Base-by-base conservation (phyloP, 2,888 invertebrate genomes). In the Drosophila siamana region DNA sequence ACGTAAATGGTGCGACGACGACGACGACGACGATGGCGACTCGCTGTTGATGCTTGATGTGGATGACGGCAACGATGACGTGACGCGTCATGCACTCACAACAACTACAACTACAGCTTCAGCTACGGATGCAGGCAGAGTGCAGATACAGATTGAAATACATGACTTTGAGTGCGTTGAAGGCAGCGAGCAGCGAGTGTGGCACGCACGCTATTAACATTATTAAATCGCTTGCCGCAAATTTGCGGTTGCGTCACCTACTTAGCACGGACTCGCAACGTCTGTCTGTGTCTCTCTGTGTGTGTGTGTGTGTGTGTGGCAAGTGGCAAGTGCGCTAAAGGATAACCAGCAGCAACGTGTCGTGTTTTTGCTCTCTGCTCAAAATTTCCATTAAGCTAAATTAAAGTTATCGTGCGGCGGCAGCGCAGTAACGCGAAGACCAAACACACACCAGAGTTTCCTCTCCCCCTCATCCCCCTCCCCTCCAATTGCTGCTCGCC, bases 221-320 rank as follows among this genome's bases (percentile, higher is more conserved):
- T 88, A 85, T 85, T 89, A 89, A 84, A 86, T 81, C 76, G 80
- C 69, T 64, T 71, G 86, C 84, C 84, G 72, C 88, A 86, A 89
- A 86, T 84, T 86, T 88, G 87, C 86, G 88, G 89, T 87, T 87
- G 89, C 89, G 87, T 87, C 87, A 87, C 86, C 89, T 88, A 86
- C 84, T 85, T 86, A 88, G 69, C 72, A 70, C 56, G 51, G 66
- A 64, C 76, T 59, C 51, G 59, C 44, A n/a, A n/a, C n/a, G n/a
- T n/a, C n/a, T n/a, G n/a, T 16, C 33, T 36, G 43, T 38, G 43
- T 44, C 40, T 24, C 46, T 1, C 5, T 38, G 22, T 24, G 19
- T 52, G 15, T 26, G 6, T 19, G 16, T 54, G 40, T 52, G 40
- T 33, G 50, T 24, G 51, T 24, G 52, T 28, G 24, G 51, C 51